Conservation (phyloP, 1,140 invertebrate genomes). For the honey bee (Apis mellifera) region Amel_HAv3.1 CM009940.2:11312501-11313000, state of each 20-base stretch:
- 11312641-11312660: conserved; percentile 73
- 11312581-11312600: conserved; percentile 68
- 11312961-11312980: not conserved
- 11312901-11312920: conserved; percentile 54
- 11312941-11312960: conserved; percentile 8
- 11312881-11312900: conserved; percentile 65
- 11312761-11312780: conserved; percentile 67
- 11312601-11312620: conserved; percentile 48
- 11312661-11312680: conserved; percentile 73
- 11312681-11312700: conserved; percentile 69
- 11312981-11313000: not conserved
- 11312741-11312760: conserved; percentile 53
- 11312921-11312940: conserved; percentile 59
- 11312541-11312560: conserved; percentile 70
- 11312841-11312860: conserved; percentile 59
- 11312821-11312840: conserved; percentile 61
- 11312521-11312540: conserved; percentile 63
- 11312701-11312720: conserved; percentile 58
- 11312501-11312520: not conserved
- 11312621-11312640: conserved; percentile 62
- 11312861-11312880: conserved; percentile 51
- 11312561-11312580: conserved; percentile 70
- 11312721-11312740: conserved; percentile 68
- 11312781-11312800: conserved; percentile 73
- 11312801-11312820: conserved; percentile 66